Evolutionary conservation across 2,113 vertebrate genomes (phyloP).

Genomic region (Phasianus colchicus): DNA sequence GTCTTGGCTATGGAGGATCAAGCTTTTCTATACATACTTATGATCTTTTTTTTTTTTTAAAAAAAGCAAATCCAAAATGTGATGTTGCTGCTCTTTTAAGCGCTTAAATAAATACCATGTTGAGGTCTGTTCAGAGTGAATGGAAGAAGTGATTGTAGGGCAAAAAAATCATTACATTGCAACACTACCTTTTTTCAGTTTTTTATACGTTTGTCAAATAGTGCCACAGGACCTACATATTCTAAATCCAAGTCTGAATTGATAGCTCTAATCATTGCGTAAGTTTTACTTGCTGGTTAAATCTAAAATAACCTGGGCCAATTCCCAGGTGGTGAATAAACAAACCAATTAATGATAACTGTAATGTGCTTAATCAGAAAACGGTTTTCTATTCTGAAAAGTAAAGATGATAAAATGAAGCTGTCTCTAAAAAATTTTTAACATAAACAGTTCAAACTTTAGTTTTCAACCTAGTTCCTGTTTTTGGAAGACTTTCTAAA

Average conservation of each 20-base stretch:
- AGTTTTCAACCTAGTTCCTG: not conserved
- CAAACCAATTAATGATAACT: not conserved
- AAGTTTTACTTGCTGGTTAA: not conserved
- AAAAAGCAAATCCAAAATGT: not conserved
- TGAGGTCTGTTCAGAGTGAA: not conserved
- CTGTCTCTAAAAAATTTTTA: not conserved
- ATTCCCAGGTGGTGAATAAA: not conserved
- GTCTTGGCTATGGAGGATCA: not conserved
- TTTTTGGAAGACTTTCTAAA: not conserved
- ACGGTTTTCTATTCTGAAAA: rapidly evolving
- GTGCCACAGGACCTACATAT: rapidly evolving
- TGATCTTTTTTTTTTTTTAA: not conserved
- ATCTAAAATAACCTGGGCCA: not conserved
- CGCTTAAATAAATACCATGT: not conserved
- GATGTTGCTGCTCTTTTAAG: not conserved
- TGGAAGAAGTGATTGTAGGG: not conserved
- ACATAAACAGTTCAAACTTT: not conserved
- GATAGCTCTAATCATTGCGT: not conserved
- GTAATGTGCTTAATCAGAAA: not conserved
- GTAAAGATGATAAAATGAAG: not conserved
- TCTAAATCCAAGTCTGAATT: not conserved
- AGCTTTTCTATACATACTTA: not conserved
- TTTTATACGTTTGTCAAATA: not conserved
- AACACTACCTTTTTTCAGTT: not conserved
- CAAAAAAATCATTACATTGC: not conserved